Evolutionary conservation across 2,888 invertebrate species (phyloP).

Genomic region (Agrochola litura): DNA sequence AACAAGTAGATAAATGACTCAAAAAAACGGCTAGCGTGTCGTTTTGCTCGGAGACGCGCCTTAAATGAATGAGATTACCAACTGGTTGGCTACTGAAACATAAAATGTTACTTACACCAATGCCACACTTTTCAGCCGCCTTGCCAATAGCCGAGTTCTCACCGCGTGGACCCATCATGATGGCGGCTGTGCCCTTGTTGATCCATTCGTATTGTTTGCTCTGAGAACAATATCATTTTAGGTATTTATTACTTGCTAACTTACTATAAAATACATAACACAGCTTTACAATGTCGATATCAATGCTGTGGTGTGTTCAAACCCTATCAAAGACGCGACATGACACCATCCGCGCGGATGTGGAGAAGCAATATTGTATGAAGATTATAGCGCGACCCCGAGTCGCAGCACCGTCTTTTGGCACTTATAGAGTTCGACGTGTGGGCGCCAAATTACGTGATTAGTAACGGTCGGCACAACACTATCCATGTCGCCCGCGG

Average conservation of each 20-base stretch:
- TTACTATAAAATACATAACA: background rate
- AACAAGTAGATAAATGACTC: too few species aligned
- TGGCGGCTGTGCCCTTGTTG: conserved; percentile 82
- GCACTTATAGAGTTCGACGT: too few species aligned
- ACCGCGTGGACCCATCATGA: conserved; percentile 85
- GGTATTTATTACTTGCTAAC: background rate
- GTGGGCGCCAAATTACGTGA: too few species aligned
- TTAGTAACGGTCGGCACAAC: too few species aligned
- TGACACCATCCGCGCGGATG: too few species aligned
- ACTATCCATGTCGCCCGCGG: too few species aligned
- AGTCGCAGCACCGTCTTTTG: too few species aligned
- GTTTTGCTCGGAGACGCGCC: too few species aligned
- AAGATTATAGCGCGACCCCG: too few species aligned
- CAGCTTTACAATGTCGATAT: background rate
- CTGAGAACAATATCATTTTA: conserved; percentile 66
- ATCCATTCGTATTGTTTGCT: conserved; percentile 86
- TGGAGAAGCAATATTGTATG: too few species aligned
- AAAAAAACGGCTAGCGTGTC: too few species aligned
- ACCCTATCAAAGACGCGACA: background rate
- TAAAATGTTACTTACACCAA: conserved; percentile 72
- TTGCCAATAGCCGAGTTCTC: conserved; percentile 85
- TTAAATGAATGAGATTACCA: background rate
- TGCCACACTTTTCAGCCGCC: conserved; percentile 77
- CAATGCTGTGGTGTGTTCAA: background rate
- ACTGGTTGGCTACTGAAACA: background rate